A percentile compares a stretch with the other conserved stretches of the same genome.
phyloP scores from a whole-genome alignment of 2,888 invertebrate genomes.

The Latrodectus hesperus region DNA sequence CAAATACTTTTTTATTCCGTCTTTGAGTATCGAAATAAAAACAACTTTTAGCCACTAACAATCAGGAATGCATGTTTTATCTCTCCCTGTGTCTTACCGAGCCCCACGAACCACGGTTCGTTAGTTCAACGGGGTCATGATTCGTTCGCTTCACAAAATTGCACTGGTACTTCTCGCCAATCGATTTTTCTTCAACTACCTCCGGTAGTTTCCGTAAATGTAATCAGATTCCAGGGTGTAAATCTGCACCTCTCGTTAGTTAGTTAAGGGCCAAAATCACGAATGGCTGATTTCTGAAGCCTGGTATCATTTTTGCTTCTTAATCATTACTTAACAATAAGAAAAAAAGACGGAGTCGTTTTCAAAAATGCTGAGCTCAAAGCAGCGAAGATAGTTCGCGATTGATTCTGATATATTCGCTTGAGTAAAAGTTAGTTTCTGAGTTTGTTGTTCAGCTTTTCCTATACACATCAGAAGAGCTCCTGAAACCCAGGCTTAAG shows the following conservation, averaged over 20 bases:
- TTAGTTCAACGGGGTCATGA: constrained; percentile 25
- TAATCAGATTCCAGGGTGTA: background rate
- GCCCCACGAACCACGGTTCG: constrained; percentile 23
- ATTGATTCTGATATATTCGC: no score
- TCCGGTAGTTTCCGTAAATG: background rate
- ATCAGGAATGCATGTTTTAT: constrained; percentile 23
- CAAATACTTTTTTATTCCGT: background rate
- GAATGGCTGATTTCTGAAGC: background rate
- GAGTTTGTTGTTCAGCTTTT: no score
- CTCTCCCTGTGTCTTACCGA: constrained; percentile 26
- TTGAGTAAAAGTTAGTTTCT: no score
- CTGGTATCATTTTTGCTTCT: background rate
- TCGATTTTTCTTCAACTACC: constrained; percentile 8
- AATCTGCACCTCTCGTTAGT: background rate
- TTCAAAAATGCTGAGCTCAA: no score
- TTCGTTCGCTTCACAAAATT: constrained; percentile 17
- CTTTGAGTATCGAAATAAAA: constrained; percentile 2
- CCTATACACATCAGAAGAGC: no score
- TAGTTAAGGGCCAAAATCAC: background rate
- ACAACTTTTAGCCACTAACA: constrained; percentile 3
- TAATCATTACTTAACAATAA: background rate
- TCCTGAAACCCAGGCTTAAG: no score
- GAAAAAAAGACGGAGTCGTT: background rate
- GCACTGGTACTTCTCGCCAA: background rate
- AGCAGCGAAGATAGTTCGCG: no score